phyloP scores from a whole-genome alignment of 1,140 invertebrate genomes.

The Cotesia chilonis region DNA sequence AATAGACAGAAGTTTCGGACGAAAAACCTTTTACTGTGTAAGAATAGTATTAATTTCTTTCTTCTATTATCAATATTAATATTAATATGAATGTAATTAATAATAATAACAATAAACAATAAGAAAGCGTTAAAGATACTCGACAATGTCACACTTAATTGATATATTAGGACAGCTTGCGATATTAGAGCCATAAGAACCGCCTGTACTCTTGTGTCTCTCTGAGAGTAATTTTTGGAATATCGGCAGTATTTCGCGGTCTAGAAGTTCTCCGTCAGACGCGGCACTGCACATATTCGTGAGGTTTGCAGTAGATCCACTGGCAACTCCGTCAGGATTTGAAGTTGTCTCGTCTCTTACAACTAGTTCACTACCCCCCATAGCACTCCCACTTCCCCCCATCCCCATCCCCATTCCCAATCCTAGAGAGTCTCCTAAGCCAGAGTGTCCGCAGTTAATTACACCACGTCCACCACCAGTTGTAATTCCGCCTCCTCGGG shows the following conservation, averaged over 20 bases:
- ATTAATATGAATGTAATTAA: slow-evolving; percentile 12
- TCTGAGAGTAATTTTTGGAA: slow-evolving; percentile 89
- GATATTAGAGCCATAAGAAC: slow-evolving; percentile 75
- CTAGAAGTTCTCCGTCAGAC: slow-evolving; percentile 83
- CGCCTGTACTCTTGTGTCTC: slow-evolving; percentile 74
- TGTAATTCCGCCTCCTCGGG: slow-evolving; percentile 41
- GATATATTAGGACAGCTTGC: slow-evolving; percentile 93
- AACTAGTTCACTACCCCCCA: too few species aligned
- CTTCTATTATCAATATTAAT: slow-evolving; percentile 9
- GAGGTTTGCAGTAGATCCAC: slow-evolving; percentile 58
- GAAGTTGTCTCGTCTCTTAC: too few species aligned
- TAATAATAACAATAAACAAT: slow-evolving; percentile 6
- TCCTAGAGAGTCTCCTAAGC: not conserved
- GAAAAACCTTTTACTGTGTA: too few species aligned
- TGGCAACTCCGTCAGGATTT: slow-evolving; percentile 18
- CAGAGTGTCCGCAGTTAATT: slow-evolving; percentile 1
- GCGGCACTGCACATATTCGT: slow-evolving; percentile 79
- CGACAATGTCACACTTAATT: slow-evolving; percentile 95
- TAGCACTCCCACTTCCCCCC: slow-evolving; percentile 44
- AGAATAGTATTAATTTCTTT: too few species aligned
- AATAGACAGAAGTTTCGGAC: too few species aligned
- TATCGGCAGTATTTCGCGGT: slow-evolving; percentile 85
- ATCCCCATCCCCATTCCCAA: slow-evolving; percentile 1
- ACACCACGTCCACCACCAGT: slow-evolving; percentile 30
- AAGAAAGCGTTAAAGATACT: slow-evolving; percentile 78